Percentiles rank a stretch among this genome's conserved stretches.
Conservation (phyloP, 2,888 invertebrate species). For the Chrysolina americana region DNA sequence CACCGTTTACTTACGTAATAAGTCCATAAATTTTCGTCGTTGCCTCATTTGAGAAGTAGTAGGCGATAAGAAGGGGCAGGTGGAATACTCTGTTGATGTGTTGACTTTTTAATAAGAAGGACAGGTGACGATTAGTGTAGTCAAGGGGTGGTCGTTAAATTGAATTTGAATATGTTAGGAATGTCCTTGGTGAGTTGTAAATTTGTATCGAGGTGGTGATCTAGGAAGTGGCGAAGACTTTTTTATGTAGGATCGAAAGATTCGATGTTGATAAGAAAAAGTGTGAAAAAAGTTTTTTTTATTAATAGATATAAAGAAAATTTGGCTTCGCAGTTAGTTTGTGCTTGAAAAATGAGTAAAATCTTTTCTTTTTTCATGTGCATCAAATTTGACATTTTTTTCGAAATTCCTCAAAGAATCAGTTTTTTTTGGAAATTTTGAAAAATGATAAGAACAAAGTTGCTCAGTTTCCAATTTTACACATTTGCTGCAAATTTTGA, state of each 20-base stretch:
- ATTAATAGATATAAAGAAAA: too few species aligned
- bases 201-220: neutral
- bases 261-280: too few species aligned
- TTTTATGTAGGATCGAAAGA: neutral
- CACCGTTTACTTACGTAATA: conserved; percentile 39
- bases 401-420: too few species aligned
- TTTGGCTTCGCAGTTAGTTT: too few species aligned
- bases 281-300: neutral
- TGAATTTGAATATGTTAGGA: neutral
- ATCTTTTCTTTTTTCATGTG: too few species aligned
- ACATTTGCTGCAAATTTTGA: too few species aligned
- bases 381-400: too few species aligned
- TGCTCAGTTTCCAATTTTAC: too few species aligned
- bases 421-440: too few species aligned
- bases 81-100: neutral
- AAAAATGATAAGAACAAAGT: too few species aligned
- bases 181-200: neutral
- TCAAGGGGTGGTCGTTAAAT: conserved; percentile 5
- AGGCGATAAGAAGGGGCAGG: conserved; percentile 35
- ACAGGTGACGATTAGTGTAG: conserved; percentile 1
- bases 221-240: neutral
- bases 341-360: too few species aligned
- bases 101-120: conserved; percentile 12
- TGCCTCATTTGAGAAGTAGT: conserved; percentile 42
- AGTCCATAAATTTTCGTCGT: conserved; percentile 45